phyloP scores from a whole-genome alignment of 1,140 invertebrate species.

The Apis mellifera region DNA sequence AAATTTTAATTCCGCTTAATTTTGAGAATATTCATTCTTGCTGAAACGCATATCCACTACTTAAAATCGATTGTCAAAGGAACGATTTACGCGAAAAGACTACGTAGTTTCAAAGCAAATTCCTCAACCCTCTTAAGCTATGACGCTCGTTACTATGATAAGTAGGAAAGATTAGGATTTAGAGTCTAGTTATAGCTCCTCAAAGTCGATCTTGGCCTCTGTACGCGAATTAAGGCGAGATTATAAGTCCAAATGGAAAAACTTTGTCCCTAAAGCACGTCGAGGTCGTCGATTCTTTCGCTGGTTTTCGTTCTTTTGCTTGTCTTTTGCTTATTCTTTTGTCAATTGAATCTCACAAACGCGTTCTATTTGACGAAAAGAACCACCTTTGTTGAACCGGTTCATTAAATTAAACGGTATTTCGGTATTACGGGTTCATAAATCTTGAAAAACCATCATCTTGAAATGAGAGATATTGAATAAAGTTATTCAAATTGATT shows the following conservation, averaged over 20 bases:
- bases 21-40: too few species aligned
- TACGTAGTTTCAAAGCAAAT: not conserved
- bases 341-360: not conserved
- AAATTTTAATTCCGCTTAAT: too few species aligned
- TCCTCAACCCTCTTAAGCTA: not conserved
- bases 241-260: slow-evolving; percentile 36
- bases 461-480: not conserved
- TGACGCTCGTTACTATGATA: not conserved
- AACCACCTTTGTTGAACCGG: not conserved
- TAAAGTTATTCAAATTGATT: not conserved
- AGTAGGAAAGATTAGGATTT: slow-evolving; percentile 21
- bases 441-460: not conserved
- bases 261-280: slow-evolving; percentile 22
- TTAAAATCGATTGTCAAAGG: not conserved
- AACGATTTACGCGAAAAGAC: not conserved
- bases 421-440: not conserved
- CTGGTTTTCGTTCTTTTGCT: not conserved
- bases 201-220: not conserved
- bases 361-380: not conserved
- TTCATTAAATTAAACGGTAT: not conserved
- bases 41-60: too few species aligned
- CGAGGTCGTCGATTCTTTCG: not conserved
- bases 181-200: not conserved
- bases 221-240: not conserved
- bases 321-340: slow-evolving; percentile 8